A percentile compares a stretch with the other conserved stretches of the same genome.
phyloP scores from a whole-genome alignment of 2,113 vertebrate genomes.

The Hypanus sabinus region DNA sequence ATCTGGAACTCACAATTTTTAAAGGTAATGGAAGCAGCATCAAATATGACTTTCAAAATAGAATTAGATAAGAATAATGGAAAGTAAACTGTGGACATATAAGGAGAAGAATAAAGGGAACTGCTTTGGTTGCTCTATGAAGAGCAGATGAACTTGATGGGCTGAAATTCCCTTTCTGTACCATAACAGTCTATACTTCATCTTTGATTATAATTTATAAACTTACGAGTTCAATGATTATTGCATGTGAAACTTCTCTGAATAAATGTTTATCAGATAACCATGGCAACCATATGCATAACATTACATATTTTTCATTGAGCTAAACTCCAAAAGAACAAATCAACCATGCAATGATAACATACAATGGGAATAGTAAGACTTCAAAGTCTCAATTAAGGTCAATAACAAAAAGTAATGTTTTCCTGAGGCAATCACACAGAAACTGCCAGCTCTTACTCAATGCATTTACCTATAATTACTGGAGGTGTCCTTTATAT shows the following conservation, averaged over 20 bases:
- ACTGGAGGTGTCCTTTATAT: not conserved
- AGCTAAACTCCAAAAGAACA: slow-evolving; percentile 20
- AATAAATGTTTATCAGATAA: slow-evolving; percentile 17
- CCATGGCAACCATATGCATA: not conserved
- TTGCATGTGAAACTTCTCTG: slow-evolving; percentile 29
- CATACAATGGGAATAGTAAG: slow-evolving; percentile 14
- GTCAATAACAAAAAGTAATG: slow-evolving; percentile 31
- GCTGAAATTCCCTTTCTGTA: not conserved
- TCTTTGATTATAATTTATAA: slow-evolving; percentile 9
- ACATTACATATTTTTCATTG: slow-evolving; percentile 27
- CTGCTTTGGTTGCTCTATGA: too few relatives aligned
- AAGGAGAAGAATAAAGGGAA: too few relatives aligned
- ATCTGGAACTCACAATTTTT: too few relatives aligned
- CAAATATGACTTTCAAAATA: too few relatives aligned
- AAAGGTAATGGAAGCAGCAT: too few relatives aligned
- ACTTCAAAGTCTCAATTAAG: slow-evolving; percentile 34
- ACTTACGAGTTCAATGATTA: slow-evolving; percentile 19
- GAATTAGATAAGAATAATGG: too few relatives aligned
- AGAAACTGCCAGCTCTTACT: slow-evolving; percentile 14
- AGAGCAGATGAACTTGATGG: too few relatives aligned
- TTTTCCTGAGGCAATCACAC: slow-evolving; percentile 32
- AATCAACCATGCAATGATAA: slow-evolving; percentile 13
- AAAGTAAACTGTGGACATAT: too few relatives aligned
- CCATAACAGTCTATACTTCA: not conserved
- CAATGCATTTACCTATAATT: slow-evolving; percentile 20